A percentile compares a stretch with the other conserved stretches of the same genome.
Conservation (phyloP, 1,140 invertebrate genomes). For the Mizuhopecten yessoensis region DNA sequence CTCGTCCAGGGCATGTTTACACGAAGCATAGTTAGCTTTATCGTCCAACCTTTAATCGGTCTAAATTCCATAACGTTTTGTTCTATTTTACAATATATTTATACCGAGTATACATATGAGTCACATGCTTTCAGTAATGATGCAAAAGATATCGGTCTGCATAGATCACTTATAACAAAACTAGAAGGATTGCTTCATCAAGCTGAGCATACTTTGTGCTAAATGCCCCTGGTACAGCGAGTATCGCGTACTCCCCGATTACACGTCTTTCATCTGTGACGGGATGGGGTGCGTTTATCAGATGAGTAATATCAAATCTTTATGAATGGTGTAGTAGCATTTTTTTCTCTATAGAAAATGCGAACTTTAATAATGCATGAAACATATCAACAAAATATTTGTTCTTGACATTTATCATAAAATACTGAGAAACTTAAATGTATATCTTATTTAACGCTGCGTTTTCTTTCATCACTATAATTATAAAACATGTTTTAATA, state of each 20-base stretch:
- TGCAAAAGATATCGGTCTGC: too few species aligned
- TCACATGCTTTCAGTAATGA: too few species aligned
- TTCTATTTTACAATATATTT: too few species aligned
- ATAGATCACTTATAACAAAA: too few species aligned
- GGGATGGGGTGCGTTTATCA: neutral
- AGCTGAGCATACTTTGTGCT: neutral
- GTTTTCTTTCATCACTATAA: neutral
- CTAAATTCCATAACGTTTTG: too few species aligned
- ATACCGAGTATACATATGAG: too few species aligned
- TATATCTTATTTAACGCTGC: neutral
- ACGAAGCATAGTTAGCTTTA: neutral
- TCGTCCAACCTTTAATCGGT: too few species aligned
- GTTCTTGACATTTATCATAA: neutral
- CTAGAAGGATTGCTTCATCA: too few species aligned
- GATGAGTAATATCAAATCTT: neutral
- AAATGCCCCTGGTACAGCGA: neutral
- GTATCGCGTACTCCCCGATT: neutral
- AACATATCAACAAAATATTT: neutral
- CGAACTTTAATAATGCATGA: neutral
- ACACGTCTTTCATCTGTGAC: constrained; percentile 21
- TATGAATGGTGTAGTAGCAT: constrained; percentile 3
- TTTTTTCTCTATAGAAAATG: neutral
- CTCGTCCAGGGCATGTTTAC: neutral
- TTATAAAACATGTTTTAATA: constrained; percentile 16
- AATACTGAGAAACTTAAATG: too few species aligned